Evolutionary conservation across 2,888 invertebrate species (phyloP), one percentile per base, ranked within the genome.

Genomic region (Tanytarsus gracilentus): DNA sequence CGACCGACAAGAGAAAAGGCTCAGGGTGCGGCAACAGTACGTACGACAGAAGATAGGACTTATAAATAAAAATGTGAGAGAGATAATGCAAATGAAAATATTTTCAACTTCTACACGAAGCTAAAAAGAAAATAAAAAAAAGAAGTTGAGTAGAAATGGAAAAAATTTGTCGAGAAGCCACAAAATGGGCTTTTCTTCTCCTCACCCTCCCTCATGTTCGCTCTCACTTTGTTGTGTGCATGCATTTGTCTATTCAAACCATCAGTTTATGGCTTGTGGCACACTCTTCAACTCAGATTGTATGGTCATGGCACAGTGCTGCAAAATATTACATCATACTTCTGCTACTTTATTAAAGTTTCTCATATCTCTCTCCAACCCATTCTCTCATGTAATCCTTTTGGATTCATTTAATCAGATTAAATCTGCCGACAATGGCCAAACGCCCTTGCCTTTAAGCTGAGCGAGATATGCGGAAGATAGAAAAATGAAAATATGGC

Each of bases 131-230:
- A n/a, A n/a, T n/a, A n/a, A n/a, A n/a, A n/a, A n/a, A n/a, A n/a
- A n/a, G 25, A 27, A 48, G 16, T 44, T 7, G 27, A 14, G 7
- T 4, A 27, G 27, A 50, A 50, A 50, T 50, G 50, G 50, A 50
- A 50, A 50, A 50, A 50, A n/a, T 50, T 50, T 50, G 50, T 50
- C n/a, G n/a, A n/a, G n/a, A 25, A 21, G 50, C 26, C 50, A 25
- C 50, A 6, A 11, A 30, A 30, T 30, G 50, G 23, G 27, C 27
- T 21, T 50, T 25, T 26, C 9, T 50, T 23, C 23, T 4, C 23
- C 14, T 23, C 23, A 6, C 18, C 7, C 4, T 18, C 5, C n/a
- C 4, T n/a, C 9, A 8, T 39, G 9, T 14, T 39, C 39, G n/a
- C 14, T 9, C 39, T 9, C 5, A 39, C 7, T 39, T 4, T 8